phyloP scores from a whole-genome alignment of 2,113 vertebrate genomes.

The Tetrao urogallus region DNA sequence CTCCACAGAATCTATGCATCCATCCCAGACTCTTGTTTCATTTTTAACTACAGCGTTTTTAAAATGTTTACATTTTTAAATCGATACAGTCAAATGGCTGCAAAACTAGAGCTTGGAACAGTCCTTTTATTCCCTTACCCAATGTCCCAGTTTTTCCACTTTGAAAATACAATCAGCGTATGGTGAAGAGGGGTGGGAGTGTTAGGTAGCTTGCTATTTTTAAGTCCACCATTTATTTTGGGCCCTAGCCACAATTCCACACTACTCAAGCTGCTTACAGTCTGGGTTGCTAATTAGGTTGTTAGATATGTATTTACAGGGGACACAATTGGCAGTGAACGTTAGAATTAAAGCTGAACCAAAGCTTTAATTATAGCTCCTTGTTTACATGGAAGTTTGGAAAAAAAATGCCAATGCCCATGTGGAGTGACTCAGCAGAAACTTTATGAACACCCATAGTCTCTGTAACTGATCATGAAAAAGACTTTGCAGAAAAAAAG shows the following conservation, averaged over 20 bases:
- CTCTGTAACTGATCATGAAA: slow-evolving; percentile 5
- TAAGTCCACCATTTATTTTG: slow-evolving; percentile 71
- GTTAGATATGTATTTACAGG: slow-evolving; percentile 70
- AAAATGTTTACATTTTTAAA: background rate
- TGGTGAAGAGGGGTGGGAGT: slow-evolving; percentile 56
- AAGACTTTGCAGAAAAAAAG: background rate
- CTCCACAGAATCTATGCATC: background rate
- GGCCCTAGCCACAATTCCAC: slow-evolving; percentile 61
- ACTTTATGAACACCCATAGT: background rate
- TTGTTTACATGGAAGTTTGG: slow-evolving; percentile 64
- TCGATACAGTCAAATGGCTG: background rate
- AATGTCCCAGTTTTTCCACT: slow-evolving; percentile 41
- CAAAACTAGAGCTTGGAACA: background rate
- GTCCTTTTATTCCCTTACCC: slow-evolving; percentile 30
- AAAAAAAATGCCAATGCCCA: slow-evolving; percentile 53
- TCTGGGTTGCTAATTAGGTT: slow-evolving; percentile 70
- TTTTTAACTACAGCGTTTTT: background rate
- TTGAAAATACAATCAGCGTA: slow-evolving; percentile 40
- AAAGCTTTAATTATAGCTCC: slow-evolving; percentile 66
- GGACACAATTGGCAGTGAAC: slow-evolving; percentile 63
- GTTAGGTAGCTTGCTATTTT: slow-evolving; percentile 63
- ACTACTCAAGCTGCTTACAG: slow-evolving; percentile 63
- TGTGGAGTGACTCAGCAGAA: slow-evolving; percentile 71
- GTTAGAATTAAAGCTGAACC: slow-evolving; percentile 68
- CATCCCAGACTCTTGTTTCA: background rate